Evolutionary conservation across 2,888 invertebrate species (phyloP), one percentile per base, ranked within the genome.

Genomic region (Carcina quercana): DNA sequence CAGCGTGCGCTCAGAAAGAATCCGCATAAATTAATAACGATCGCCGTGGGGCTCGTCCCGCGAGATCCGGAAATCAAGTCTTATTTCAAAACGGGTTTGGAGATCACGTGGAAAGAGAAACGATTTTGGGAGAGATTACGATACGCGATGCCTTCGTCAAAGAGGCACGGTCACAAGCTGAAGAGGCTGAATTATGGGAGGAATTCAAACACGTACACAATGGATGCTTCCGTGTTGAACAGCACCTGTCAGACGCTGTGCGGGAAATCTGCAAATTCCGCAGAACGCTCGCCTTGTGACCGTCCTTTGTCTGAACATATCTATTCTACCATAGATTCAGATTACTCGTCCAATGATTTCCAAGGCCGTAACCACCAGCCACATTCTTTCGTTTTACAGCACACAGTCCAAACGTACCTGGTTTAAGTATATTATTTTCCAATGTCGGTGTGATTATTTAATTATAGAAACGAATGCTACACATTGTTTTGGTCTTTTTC

Each of bases 111-210:
- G 91, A 93, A 93, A 61, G 96, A 97, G 79, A 93, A 92, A 65
- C 88, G 95, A 56, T 97, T 97, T 85, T 97, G 97, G 96, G 96
- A 96, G 70, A 91, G 96, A 66, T 86, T 97, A 55, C 89, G 93
- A 51, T 96, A 94, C 69, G 92, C 94, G 40, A 91, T 97, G 88
- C 96, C 96, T 38, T 89, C 91, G 53, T 90, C 91, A 49, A 87
- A 92, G 64, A 89, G 90, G 44, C 86, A 76, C 63, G 75, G 82
- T 38, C 80, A 83, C 47, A 82, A 83, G 65, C 68, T 79, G 53
- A 79, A 85, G 61, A 84, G 84, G 54, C 82, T 83, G 45, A 89
- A 91, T 60, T 93, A 94, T 60, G 88, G 94, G 45, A 86, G 91
- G 52, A 91, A 91, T 67, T 93, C 94, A 53, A 94, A 94, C 72